Evolutionary conservation across 1,140 invertebrate species (phyloP).

Genomic region (Glomeris maerens): DNA sequence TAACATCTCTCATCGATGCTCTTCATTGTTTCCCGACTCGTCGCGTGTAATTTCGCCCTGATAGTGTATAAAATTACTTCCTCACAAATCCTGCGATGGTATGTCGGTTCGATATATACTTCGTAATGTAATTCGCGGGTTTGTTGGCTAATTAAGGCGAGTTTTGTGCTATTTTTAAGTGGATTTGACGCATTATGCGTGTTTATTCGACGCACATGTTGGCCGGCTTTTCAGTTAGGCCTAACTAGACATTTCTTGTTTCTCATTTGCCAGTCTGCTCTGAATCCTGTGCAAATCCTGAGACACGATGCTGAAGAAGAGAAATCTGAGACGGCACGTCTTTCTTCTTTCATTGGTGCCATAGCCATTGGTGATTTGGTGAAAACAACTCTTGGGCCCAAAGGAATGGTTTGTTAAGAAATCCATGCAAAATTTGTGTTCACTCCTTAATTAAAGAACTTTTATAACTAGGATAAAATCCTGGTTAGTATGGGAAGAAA

Average conservation of each 20-base stretch:
- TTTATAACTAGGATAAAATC: slow-evolving; percentile 68
- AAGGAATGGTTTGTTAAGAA: slow-evolving; percentile 65
- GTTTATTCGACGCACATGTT: too few species aligned
- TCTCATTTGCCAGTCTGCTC: slow-evolving; percentile 25
- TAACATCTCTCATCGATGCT: too few species aligned
- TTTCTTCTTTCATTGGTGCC: slow-evolving; percentile 95
- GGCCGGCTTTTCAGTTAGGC: too few species aligned
- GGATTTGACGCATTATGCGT: too few species aligned
- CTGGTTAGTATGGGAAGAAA: slow-evolving; percentile 68
- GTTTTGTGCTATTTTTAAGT: too few species aligned
- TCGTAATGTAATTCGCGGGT: too few species aligned
- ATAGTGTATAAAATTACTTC: too few species aligned
- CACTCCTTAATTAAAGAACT: background rate
- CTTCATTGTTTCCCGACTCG: too few species aligned
- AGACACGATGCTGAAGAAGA: slow-evolving; percentile 95
- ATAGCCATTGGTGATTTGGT: slow-evolving; percentile 97
- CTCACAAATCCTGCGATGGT: too few species aligned
- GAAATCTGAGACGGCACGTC: slow-evolving; percentile 68
- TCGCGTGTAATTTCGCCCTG: too few species aligned
- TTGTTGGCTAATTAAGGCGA: too few species aligned
- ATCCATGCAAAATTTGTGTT: slow-evolving; percentile 3
- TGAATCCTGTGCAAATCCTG: slow-evolving; percentile 87
- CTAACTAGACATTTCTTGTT: background rate
- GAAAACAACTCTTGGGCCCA: slow-evolving; percentile 94
- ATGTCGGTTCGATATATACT: too few species aligned